Evolutionary conservation across 2,113 vertebrate species (phyloP).

Genomic region (Crypturellus undulatus): DNA sequence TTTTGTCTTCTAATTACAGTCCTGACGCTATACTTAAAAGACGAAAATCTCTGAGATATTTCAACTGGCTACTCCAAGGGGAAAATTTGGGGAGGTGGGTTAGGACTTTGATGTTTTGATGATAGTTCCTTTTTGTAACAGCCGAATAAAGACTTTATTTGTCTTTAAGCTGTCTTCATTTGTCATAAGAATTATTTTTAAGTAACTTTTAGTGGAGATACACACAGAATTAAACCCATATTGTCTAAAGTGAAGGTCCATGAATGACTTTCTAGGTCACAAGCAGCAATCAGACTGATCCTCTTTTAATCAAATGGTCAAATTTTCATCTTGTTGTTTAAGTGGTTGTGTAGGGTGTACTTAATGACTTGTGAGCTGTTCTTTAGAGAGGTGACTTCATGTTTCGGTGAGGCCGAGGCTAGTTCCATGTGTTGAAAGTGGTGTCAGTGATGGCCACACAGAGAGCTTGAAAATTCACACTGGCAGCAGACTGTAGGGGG

Average conservation of each 20-base stretch:
- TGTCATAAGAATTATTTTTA: neutral
- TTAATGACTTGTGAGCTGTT: slow-evolving; percentile 17
- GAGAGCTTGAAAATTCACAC: slow-evolving; percentile 60
- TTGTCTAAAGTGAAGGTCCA: neutral
- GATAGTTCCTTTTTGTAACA: slow-evolving; percentile 8
- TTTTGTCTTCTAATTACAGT: slow-evolving; percentile 42
- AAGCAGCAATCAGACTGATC: neutral
- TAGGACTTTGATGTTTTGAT: neutral
- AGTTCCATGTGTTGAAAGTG: neutral
- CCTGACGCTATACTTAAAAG: slow-evolving; percentile 9
- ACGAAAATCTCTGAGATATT: slow-evolving; percentile 1
- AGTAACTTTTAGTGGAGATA: neutral
- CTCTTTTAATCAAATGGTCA: slow-evolving; percentile 49
- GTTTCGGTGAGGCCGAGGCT: slow-evolving; percentile 19
- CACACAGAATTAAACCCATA: too few relatives aligned
- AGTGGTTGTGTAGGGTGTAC: neutral
- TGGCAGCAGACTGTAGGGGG: neutral
- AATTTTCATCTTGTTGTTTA: slow-evolving; percentile 28
- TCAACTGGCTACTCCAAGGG: neutral
- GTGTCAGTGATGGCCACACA: slow-evolving; percentile 39
- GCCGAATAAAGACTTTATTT: neutral
- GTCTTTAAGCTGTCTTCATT: neutral
- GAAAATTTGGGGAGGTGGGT: neutral
- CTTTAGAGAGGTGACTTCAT: slow-evolving; percentile 34
- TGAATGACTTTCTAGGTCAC: neutral